A percentile compares a stretch with the other conserved stretches of the same genome.
Evolutionary conservation across 2,113 vertebrate species (phyloP).

Genomic region (Columbina picui): DNA sequence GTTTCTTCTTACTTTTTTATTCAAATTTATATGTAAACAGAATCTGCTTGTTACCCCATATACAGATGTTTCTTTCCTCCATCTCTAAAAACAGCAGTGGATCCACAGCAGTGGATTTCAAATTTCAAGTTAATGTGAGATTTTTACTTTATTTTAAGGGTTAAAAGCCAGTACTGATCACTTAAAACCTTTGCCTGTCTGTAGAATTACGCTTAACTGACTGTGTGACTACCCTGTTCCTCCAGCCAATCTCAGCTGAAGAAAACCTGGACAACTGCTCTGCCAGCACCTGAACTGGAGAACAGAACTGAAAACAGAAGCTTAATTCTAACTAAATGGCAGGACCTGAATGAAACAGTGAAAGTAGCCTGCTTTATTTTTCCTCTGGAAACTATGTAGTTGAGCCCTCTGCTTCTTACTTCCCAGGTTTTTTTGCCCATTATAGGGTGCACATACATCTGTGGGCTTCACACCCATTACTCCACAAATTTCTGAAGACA

Average conservation of each 20-base stretch:
- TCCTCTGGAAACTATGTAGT: not conserved
- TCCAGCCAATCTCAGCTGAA: not conserved
- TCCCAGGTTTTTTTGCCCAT: not conserved
- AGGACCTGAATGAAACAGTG: not conserved
- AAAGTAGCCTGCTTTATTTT: not conserved
- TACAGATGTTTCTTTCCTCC: constrained; percentile 17
- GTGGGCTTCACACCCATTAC: not conserved
- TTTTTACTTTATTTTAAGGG: not conserved
- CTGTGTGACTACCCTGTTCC: not conserved
- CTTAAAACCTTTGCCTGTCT: not conserved
- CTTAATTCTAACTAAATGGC: not conserved
- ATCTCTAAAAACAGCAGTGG: not conserved
- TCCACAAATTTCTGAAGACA: not conserved
- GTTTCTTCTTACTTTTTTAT: not conserved
- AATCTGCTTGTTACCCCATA: constrained; percentile 7
- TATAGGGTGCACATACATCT: accelerated
- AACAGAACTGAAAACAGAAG: not conserved
- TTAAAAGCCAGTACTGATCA: not conserved
- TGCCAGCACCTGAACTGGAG: not conserved
- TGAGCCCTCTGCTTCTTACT: not conserved
- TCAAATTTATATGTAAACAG: not conserved
- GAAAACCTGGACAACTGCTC: not conserved
- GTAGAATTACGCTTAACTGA: not conserved
- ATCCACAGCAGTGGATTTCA: not conserved
- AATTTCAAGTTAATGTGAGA: not conserved